Evolutionary conservation across 2,797 vertebrate species (phyloP), one percentile per base, ranked within the genome.

Genomic region (Cuculus canorus): DNA sequence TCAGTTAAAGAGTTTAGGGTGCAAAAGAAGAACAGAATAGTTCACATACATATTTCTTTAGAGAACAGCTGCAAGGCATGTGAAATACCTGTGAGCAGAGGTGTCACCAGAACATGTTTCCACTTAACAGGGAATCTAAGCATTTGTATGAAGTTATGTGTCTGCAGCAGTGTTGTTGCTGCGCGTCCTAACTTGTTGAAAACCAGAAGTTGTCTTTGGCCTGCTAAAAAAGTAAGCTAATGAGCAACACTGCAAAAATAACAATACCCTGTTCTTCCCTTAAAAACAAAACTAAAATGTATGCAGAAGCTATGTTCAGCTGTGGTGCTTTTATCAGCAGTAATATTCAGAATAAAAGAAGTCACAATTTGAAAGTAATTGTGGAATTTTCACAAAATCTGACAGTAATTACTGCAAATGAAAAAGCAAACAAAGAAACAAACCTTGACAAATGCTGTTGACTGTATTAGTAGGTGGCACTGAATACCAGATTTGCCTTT

Each of bases 51-150:
- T 64, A 47, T 39, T 85, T 56, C 39, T 81, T 22, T 66, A 59
- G 14, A 56, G 54, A 86, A 45, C 35, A 87, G 61, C 88, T 93
- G 57, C 50, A 54, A 92, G 53, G 82, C 47, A 77, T 71, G n/a
- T 89, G 79, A 57, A 90, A 92, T 91, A 87, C 86, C 79, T 77
- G 37, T 69, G 69, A 92, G 61, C 72, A 65, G 77, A 89, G 78
- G 48, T 82, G 61, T 83, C 72, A 85, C 72, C 45, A 91, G 79
- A 90, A 85, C 33, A 23, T 25, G 14, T 50, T 95, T 76, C 41
- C 35, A 52, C n/a, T 69, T 57, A 78, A 48, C 8, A 79, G 43
- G 32, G 66, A 90, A 73, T 88, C 80, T 84, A 16, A 83, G 56
- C 13, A 7, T 88, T 88, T 85, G 13, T 79, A 37, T 57, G 39